A percentile compares a stretch with the other conserved stretches of the same genome.
Conservation (phyloP, 1,140 invertebrate genomes). For the Brachionus asplanchnoidis region DNA sequence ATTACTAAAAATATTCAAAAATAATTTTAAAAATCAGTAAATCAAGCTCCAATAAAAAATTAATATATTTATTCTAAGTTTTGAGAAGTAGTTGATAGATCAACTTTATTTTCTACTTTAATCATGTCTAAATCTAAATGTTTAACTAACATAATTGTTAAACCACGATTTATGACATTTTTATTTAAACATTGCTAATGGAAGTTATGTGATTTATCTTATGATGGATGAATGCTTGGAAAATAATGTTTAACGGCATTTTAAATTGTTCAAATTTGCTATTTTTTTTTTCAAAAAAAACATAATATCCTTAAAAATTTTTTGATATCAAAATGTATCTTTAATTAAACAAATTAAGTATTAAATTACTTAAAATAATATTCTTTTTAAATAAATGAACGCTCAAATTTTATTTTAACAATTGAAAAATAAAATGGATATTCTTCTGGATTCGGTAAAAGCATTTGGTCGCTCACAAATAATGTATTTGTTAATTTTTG, state of each 20-base stretch:
- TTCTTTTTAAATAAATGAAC: background rate
- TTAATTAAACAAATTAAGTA: background rate
- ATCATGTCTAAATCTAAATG: background rate
- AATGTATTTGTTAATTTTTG: constrained; percentile 5
- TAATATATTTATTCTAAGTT: no score
- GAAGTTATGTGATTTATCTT: background rate
- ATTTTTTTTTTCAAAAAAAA: background rate
- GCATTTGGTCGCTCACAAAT: constrained; percentile 9
- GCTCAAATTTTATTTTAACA: background rate
- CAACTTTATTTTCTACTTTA: no score
- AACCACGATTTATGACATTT: background rate
- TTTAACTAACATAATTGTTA: background rate
- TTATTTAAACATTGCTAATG: background rate
- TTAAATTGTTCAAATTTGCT: background rate
- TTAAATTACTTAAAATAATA: background rate
- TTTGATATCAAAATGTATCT: no score
- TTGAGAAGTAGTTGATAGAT: no score
- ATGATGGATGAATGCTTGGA: background rate
- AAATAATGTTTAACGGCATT: background rate
- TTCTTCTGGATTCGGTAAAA: background rate
- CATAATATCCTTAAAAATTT: background rate
- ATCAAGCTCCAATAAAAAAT: no score
- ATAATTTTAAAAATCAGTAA: no score
- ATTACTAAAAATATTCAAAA: no score
- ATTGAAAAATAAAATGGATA: constrained; percentile 2